Conservation (phyloP, 2,797 vertebrate genomes). For the Scolopax rusticola region DNA sequence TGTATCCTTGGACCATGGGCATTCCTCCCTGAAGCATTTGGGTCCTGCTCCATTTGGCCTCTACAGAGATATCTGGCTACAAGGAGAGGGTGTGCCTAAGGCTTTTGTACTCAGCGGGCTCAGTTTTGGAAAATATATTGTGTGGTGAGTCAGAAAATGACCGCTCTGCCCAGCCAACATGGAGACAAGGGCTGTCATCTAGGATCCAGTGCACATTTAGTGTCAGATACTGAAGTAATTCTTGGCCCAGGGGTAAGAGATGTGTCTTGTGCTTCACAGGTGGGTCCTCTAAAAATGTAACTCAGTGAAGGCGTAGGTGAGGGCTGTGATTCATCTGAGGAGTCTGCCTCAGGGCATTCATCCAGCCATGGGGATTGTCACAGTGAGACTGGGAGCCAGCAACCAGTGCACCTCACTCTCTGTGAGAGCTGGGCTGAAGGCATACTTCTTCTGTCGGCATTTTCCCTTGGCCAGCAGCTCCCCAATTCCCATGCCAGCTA, state of each 20-base stretch:
- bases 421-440: background rate
- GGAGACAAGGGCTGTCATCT: background rate
- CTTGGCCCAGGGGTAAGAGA: background rate
- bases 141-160: background rate
- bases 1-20: no score
- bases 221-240: background rate
- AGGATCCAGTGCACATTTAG: background rate
- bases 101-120: background rate
- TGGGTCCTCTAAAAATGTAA: background rate
- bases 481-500: background rate
- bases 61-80: background rate
- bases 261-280: background rate
- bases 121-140: background rate
- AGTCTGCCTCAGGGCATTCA: background rate
- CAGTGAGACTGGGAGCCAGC: background rate
- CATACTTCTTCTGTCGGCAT: background rate
- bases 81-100: background rate
- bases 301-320: background rate
- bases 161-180: background rate
- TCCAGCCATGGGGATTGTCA: background rate
- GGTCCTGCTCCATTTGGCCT: background rate
- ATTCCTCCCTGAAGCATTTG: background rate
- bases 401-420: background rate
- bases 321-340: background rate
- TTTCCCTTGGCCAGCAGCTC: background rate